Evolutionary conservation across 2,888 invertebrate species (phyloP), one percentile per base, ranked within the genome.

Genomic region (Serrognathus titanus): DNA sequence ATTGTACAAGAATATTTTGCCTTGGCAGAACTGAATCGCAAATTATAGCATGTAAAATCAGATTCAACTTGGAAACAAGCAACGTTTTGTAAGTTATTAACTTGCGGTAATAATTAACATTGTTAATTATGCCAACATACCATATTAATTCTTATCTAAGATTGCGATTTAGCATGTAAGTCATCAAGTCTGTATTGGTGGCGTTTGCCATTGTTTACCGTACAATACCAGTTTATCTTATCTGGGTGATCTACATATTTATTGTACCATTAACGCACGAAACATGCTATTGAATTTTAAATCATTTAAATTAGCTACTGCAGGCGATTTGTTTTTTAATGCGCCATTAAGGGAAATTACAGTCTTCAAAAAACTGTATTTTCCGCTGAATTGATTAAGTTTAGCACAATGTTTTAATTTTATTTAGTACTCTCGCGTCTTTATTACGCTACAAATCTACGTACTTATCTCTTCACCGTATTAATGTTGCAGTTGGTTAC

Each of bases 261-360:
- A 75, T 75, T 72, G 71, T 70, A 68, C 72, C 71, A 75, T 74
- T 73, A 75, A 73, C 71, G 72, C 73, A 71, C 62, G 67, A 68
- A 71, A 73, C 73, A 71, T 73, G 71, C 71, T 65, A 72, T 73
- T 73, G 73, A 74, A 75, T 74, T 74, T 75, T 71, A 73, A 74
- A 74, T 73, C 70, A 69, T 74, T 74, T 69, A 73, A 74, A 74
- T 75, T 71, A 71, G 71, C 68, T 66, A 65, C 69, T 64, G 64
- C 60, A 50, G 66, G 63, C 66, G 60, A 67, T 69, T 67, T 69
- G 68, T 67, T 69, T 68, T 69, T 69, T 69, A 69, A 67, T 67
- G 43, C 12, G 49, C 35, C 49, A 35, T 49, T 38, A 12, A 20
- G 9, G 11, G 49, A 35, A 49, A 49, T 24, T 45, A 45, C 24